Percentiles rank a stretch among this genome's conserved stretches.
Evolutionary conservation across 2,888 invertebrate genomes (phyloP).

Genomic region (Icerya purchasi): DNA sequence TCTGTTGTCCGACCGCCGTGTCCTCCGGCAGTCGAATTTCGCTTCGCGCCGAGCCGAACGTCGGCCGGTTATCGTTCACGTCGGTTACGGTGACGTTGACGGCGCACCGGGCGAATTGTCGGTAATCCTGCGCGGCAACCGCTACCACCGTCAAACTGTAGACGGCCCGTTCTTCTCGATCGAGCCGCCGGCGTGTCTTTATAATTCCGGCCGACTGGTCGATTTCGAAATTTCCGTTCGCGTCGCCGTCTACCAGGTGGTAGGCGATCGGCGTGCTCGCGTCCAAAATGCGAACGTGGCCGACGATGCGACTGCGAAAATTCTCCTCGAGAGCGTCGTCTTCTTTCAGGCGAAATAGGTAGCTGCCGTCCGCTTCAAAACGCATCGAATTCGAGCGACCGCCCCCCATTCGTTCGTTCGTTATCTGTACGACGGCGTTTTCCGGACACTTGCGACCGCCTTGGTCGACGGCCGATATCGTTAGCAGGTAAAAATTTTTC

Average conservation of each 20-base stretch:
- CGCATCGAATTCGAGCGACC: conserved; percentile 48
- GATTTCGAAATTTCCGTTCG: conserved; percentile 51
- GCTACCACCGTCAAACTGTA: conserved; percentile 67
- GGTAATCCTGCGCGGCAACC: conserved; percentile 46
- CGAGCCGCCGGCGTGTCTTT: conserved; percentile 52
- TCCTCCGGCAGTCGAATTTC: conserved; percentile 65
- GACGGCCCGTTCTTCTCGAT: conserved; percentile 55
- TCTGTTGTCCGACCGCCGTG: conserved; percentile 80
- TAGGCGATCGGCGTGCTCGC: conserved; percentile 34
- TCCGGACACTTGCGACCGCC: conserved; percentile 49
- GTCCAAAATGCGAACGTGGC: conserved; percentile 40
- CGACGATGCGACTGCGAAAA: conserved; percentile 49
- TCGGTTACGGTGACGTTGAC: conserved; percentile 67
- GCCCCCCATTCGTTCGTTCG: too few species aligned
- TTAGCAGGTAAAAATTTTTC: conserved; percentile 47
- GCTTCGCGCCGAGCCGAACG: conserved; percentile 55
- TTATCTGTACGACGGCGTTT: conserved; percentile 60
- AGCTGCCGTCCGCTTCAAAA: conserved; percentile 52
- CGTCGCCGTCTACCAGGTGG: conserved; percentile 60
- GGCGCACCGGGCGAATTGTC: conserved; percentile 38
- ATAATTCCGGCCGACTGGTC: conserved; percentile 59
- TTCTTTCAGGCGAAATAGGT: conserved; percentile 63
- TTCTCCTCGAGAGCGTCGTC: conserved; percentile 42
- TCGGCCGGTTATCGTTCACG: conserved; percentile 77
- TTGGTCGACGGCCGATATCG: conserved; percentile 57